Conservation (phyloP, 2,888 invertebrate genomes). For the Agelastica alni region DNA sequence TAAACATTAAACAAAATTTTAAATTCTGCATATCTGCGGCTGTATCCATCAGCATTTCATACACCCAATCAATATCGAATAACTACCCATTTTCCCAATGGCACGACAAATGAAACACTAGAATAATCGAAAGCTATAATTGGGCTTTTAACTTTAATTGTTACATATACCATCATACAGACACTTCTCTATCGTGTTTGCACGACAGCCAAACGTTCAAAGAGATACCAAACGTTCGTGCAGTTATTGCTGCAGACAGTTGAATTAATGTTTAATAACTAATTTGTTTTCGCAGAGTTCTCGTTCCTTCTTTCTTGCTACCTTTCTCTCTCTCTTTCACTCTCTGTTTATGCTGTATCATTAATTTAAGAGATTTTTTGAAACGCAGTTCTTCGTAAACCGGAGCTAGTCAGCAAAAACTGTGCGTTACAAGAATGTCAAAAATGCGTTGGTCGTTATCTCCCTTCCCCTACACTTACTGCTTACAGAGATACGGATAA, state of each 20-base stretch:
- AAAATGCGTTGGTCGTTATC: no score
- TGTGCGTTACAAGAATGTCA: no score
- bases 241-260: not conserved
- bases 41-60: not conserved
- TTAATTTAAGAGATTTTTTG: no score
- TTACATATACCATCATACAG: not conserved
- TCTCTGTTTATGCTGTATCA: no score
- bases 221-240: constrained; percentile 3
- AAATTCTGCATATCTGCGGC: not conserved
- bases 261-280: constrained; percentile 8
- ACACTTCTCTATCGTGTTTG: not conserved
- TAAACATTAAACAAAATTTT: no score
- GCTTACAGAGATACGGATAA: no score
- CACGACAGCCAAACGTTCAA: not conserved
- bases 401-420: no score
- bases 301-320: not conserved
- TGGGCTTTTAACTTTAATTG: not conserved
- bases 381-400: no score
- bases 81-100: not conserved
- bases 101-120: not conserved
- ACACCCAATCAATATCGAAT: not conserved
- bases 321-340: not conserved
- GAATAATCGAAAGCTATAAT: not conserved
- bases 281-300: constrained; percentile 2
- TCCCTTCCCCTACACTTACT: no score